Conservation (phyloP, 1,140 invertebrate genomes). For the Battus philenor region DNA sequence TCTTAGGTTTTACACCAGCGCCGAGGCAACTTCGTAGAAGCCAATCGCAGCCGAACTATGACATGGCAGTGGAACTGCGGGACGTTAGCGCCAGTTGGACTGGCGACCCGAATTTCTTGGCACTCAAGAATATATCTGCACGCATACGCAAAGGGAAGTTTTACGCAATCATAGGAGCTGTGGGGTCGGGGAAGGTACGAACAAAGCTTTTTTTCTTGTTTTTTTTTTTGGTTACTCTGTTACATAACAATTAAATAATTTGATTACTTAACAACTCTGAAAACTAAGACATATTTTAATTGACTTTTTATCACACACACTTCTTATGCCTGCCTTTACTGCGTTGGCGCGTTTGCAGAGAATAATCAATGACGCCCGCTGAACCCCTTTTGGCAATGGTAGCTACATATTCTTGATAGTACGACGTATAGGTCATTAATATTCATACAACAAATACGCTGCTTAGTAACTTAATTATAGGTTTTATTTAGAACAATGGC, state of each 20-base stretch:
- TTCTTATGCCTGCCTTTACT: too few relatives aligned
- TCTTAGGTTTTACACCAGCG: constrained; percentile 2
- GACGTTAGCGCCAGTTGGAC: constrained; percentile 77
- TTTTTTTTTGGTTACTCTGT: neutral
- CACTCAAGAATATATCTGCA: constrained; percentile 77
- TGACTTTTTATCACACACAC: too few relatives aligned
- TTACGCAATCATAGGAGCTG: constrained; percentile 81
- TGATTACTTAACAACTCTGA: too few relatives aligned
- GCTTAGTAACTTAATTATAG: too few relatives aligned
- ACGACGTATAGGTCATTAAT: too few relatives aligned
- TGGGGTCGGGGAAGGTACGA: constrained; percentile 87
- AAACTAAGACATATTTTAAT: too few relatives aligned
- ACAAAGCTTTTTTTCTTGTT: neutral
- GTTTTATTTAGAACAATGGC: too few relatives aligned
- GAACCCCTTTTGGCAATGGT: too few relatives aligned
- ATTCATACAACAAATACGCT: too few relatives aligned
- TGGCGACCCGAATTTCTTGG: constrained; percentile 50
- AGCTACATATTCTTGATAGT: too few relatives aligned
- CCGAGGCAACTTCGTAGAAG: constrained; percentile 32
- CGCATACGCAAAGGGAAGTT: constrained; percentile 76
- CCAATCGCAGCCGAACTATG: constrained; percentile 35
- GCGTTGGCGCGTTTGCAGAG: too few relatives aligned
- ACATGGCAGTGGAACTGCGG: constrained; percentile 60
- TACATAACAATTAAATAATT: neutral
- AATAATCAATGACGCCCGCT: too few relatives aligned